phyloP scores from a whole-genome alignment of 2,797 vertebrate genomes.

The Lepidocolaptes lacrymiger region DNA sequence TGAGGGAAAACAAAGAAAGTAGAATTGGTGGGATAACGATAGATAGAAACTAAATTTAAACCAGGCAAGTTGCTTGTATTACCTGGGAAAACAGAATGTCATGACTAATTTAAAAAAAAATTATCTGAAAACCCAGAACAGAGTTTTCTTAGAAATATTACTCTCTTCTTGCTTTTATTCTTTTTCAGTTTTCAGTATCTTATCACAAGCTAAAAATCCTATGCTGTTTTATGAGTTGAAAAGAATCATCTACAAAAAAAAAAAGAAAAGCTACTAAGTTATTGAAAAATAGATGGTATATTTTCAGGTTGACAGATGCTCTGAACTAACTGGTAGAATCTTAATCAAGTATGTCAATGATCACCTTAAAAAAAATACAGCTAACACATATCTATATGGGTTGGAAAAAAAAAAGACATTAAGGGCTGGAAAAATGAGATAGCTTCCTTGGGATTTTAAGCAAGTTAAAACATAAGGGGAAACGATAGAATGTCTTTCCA shows the following conservation, averaged over 20 bases:
- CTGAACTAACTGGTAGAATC: background rate
- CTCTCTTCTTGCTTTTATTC: background rate
- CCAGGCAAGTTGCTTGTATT: rapidly evolving
- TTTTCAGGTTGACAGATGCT: background rate
- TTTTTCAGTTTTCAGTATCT: background rate
- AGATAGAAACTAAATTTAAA: background rate
- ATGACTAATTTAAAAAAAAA: background rate
- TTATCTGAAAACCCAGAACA: background rate
- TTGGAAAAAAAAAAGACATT: background rate
- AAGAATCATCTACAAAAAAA: background rate
- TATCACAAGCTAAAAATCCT: background rate
- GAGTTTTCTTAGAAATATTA: background rate
- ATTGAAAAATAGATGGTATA: background rate
- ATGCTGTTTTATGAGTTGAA: background rate
- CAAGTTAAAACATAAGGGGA: background rate
- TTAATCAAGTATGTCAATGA: background rate
- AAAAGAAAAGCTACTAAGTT: background rate
- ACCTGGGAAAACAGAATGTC: background rate
- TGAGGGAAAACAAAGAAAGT: background rate
- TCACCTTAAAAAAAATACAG: background rate
- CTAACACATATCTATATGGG: rapidly evolving
- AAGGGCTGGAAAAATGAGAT: background rate
- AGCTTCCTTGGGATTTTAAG: background rate
- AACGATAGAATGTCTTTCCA: background rate
- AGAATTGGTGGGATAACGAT: background rate